phyloP scores from a whole-genome alignment of 2,113 vertebrate genomes.

The Epinephelus fuscoguttatus region DNA sequence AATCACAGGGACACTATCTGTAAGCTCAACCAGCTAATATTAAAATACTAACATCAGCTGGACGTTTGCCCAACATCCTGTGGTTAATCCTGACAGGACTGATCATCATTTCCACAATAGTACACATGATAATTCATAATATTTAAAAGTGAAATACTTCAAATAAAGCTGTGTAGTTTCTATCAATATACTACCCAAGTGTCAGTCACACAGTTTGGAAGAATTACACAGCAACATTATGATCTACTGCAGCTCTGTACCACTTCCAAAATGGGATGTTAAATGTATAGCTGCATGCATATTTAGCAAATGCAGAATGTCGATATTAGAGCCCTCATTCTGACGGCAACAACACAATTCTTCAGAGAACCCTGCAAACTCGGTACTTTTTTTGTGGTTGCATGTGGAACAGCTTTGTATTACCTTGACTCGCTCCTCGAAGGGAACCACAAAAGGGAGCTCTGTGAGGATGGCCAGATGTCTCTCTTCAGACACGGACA shows the following conservation, averaged over 20 bases:
- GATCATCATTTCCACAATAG: background rate
- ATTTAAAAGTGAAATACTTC: background rate
- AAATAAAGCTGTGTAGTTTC: background rate
- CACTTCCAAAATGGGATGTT: background rate
- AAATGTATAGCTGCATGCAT: background rate
- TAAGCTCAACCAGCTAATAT: background rate
- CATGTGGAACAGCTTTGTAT: background rate
- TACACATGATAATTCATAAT: background rate
- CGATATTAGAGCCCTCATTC: background rate
- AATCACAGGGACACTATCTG: background rate
- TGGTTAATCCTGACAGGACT: background rate
- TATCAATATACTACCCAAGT: background rate
- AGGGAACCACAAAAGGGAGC: conserved; percentile 97
- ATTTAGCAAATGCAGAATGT: background rate
- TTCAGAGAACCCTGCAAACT: background rate
- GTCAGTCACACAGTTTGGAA: background rate
- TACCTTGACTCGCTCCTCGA: conserved; percentile 99
- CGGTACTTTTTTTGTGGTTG: background rate
- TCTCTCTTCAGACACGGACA: conserved; percentile 96
- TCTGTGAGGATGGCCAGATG: conserved; percentile 98
- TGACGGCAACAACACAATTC: background rate
- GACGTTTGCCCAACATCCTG: background rate
- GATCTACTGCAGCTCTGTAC: background rate
- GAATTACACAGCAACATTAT: background rate
- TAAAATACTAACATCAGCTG: background rate